Evolutionary conservation across 1,140 invertebrate species (phyloP), one percentile per base, ranked within the genome.

Genomic region (Cydia splendana): DNA sequence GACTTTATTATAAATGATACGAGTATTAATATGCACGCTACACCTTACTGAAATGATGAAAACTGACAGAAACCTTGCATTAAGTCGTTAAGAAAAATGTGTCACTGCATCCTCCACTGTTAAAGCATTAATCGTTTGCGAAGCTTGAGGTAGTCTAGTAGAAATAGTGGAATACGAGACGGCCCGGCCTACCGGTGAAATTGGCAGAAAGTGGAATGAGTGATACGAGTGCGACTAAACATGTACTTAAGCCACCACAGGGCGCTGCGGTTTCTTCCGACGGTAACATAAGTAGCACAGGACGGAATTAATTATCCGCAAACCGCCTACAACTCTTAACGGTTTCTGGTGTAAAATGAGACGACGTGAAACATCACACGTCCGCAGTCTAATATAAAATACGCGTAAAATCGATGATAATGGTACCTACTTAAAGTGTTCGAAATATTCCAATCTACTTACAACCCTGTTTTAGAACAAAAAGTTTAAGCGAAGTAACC

Each of bases 271-370:
- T 89, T 84, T 84, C 84, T 82, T 84, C 82, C 79, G 82, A 83
- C 79, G 77, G 86, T 86, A 87, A 88, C 81, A 82, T 85, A 90
- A 91, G 89, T 92, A 88, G 85, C 84, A 77, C 86, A 88, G 87
- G 87, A 88, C 84, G 81, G 87, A 88, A 91, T 90, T 88, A 90
- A 91, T 91, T 90, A 90, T 87, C 83, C 76, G 83, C 81, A 77
- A 77, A 81, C 77, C 78, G 79, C 86, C 81, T 87, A 82, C 83
- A 86, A 84, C 82, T 85, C 76, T 82, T 77, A 91, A 91, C 88
- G 89, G 89, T 90, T 88, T 88, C 88, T 91, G 83, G 85, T 88
- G 89, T 91, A 90, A 86, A 87, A 87, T 87, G 85, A 88, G 87
- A 88, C 84, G 84, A 83, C 78, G 2, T 62, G n/a, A 62, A 24